phyloP scores from a whole-genome alignment of 2,113 vertebrate species.

The Saguinus imperator region DNA sequence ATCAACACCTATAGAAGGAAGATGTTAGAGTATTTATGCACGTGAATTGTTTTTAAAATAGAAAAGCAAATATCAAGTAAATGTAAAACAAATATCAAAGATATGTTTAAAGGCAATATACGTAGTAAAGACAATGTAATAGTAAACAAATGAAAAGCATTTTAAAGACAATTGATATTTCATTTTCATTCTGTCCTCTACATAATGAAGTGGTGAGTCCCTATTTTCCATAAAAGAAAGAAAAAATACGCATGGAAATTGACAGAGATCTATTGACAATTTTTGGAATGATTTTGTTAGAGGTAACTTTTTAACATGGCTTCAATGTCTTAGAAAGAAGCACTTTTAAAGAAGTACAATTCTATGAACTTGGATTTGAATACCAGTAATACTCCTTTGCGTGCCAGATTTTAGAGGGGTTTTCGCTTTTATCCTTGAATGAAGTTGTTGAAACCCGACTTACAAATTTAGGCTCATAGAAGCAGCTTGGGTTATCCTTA shows the following conservation, averaged over 20 bases:
- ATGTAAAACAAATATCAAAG: not conserved
- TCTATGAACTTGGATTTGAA: not conserved
- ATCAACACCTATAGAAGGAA: not conserved
- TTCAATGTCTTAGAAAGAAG: not conserved
- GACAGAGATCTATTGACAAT: not conserved
- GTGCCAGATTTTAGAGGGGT: not conserved
- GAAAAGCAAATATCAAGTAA: not conserved
- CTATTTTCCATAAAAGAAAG: not conserved
- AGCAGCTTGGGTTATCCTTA: constrained; percentile 40
- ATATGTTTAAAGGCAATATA: not conserved
- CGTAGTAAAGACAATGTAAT: not conserved
- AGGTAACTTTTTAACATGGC: not conserved
- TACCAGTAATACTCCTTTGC: not conserved
- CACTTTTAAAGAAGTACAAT: not conserved
- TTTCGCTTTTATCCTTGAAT: constrained; percentile 16
- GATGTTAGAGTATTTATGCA: not conserved
- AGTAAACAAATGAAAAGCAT: not conserved
- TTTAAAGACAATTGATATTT: not conserved
- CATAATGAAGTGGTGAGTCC: not conserved
- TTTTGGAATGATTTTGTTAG: not conserved
- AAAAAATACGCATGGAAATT: not conserved
- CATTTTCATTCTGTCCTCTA: not conserved
- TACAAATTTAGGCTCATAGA: constrained; percentile 28
- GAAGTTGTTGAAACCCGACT: constrained; percentile 32
- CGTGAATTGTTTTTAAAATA: not conserved